Base-by-base conservation (phyloP, 2,113 vertebrate genomes). In the Polypterus bichir region DNA sequence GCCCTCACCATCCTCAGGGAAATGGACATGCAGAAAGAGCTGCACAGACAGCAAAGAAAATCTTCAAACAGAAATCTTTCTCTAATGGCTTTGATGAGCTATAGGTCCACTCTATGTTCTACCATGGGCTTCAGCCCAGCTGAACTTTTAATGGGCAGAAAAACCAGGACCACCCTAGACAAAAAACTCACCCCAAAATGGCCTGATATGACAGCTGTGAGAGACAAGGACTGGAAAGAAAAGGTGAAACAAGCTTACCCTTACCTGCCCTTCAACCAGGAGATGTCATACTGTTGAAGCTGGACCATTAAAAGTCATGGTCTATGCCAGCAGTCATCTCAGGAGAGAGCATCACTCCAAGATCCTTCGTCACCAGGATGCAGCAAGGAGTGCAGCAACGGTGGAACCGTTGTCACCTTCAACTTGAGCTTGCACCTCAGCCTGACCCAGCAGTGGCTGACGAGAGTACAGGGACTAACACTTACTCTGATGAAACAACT, bases 11-110 rank as follows among this genome's bases (percentile, higher is more conserved):
- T 11, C 11, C 54, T 48, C 46, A 48, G 44, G 54, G 54, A 4
- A 52, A 47, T 49, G 48, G 63, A 46, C 48, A 59, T 59, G 56
- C 57, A 6, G 56, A 64, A 49, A 6, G 44, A 45, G 63, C 44
- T 7, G 62, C 57, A 9, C 54, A 63, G 45, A 63, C 45, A 8
- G 46, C 54, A 11, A 57, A 63, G n/a, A 44, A 10, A n/a, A 64
- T 58, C 11, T 6, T 51, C 7, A 44, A 64, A 49, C 56, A 64
- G n/a, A 27, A 64, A 10, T 47, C 27, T 27, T 10, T 54, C 55
- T 48, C 8, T 59, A n/a, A 5, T 64, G 27, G 55, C 62, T 6
- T 27, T 58, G 3, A 64, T 59, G 62, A 6, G 48, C 44, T 59
- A 64, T 45, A 64, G 55, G 46, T 47, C 47, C 4, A 64, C 62